phyloP scores from a whole-genome alignment of 2,888 invertebrate genomes.

The Caenorhabditis sp. region DNA sequence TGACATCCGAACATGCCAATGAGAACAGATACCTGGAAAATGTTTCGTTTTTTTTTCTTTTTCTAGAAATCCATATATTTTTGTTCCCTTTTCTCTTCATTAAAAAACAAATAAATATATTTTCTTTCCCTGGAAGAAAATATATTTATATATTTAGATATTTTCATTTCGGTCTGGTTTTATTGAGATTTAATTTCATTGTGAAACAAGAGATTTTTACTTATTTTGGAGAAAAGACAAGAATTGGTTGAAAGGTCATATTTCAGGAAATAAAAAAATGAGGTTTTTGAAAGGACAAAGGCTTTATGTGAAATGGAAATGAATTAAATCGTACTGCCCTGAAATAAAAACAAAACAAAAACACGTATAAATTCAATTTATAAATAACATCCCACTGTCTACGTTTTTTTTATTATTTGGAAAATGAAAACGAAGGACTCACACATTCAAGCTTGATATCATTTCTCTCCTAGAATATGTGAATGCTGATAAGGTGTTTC shows the following conservation, averaged over 20 bases:
- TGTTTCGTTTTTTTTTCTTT: not conserved
- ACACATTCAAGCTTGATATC: slow-evolving; percentile 66
- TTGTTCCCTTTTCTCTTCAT: not conserved
- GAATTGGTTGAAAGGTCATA: not conserved
- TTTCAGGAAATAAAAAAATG: not conserved
- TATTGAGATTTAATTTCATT: not conserved
- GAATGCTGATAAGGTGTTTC: slow-evolving; percentile 64
- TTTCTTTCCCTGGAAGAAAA: not conserved
- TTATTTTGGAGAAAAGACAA: not conserved
- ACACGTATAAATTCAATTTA: not conserved
- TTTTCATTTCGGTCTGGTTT: not conserved
- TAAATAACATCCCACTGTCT: not conserved
- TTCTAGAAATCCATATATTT: not conserved
- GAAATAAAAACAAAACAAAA: not conserved
- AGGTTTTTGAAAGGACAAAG: not conserved
- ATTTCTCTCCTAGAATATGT: slow-evolving; percentile 64
- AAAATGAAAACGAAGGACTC: slow-evolving; percentile 12
- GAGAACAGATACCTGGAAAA: slow-evolving; percentile 60
- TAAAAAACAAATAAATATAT: not conserved
- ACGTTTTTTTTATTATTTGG: not conserved
- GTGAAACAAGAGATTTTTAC: not conserved
- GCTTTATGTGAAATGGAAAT: not conserved
- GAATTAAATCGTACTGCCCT: not conserved
- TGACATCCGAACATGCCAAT: slow-evolving; percentile 59
- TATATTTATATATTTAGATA: no score